Percentiles rank a stretch among this genome's conserved stretches.
phyloP scores from a whole-genome alignment of 2,113 vertebrate species.

The Pristiophorus japonicus region DNA sequence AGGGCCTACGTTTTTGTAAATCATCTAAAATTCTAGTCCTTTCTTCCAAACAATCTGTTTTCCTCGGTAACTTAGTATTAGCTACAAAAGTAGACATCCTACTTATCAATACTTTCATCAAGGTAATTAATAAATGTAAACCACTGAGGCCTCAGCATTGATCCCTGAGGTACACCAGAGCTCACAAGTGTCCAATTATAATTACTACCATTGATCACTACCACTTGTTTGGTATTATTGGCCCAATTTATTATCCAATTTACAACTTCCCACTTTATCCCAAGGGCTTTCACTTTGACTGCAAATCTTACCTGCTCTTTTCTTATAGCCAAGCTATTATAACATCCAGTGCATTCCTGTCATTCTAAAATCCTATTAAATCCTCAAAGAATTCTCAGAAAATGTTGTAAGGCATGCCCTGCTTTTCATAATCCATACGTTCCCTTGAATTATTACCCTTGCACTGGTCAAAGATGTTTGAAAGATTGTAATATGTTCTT shows the following conservation, averaged over 20 bases:
- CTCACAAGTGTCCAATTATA: background rate
- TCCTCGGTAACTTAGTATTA: background rate
- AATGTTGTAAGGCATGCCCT: background rate
- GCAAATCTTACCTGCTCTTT: conserved; percentile 3
- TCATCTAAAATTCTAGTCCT: background rate
- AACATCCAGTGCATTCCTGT: background rate
- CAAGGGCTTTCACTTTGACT: background rate
- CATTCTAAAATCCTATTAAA: background rate
- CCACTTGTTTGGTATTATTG: background rate
- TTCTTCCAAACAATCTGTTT: background rate
- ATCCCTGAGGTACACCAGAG: background rate
- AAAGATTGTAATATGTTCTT: background rate
- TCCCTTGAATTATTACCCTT: background rate
- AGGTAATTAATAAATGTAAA: background rate
- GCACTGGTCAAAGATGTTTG: background rate
- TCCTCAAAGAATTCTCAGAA: background rate
- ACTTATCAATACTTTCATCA: background rate
- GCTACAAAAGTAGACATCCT: background rate
- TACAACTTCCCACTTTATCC: conserved; percentile 4
- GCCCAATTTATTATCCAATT: conserved; percentile 20
- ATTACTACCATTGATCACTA: conserved; percentile 26
- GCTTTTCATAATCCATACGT: background rate
- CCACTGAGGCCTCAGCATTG: background rate
- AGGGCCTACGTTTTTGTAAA: background rate
- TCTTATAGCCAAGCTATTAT: background rate